Base-by-base conservation (phyloP, 2,797 vertebrate genomes). In the Poecile montanus region DNA sequence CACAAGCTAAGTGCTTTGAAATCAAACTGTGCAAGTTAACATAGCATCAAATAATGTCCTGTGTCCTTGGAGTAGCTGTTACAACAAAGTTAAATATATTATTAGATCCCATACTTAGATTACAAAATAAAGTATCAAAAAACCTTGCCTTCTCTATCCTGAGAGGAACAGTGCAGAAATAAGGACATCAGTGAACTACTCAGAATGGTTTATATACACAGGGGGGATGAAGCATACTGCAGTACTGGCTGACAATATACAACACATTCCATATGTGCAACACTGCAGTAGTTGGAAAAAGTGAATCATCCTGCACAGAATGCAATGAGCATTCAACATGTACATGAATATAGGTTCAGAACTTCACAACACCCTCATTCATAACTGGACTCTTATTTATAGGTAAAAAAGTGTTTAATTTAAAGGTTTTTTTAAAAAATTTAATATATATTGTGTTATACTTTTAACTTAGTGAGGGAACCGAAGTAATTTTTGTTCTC, bases 221-320 rank as follows among this genome's bases (percentile, higher is more conserved):
- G 66, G 36, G 36, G n/a, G 61, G 19, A 62, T 85, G 87, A 92
- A 89, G 79, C 75, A 79, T 0, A 85, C 44, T 50, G n/a, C 86
- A 88, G 85, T 32, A 8, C 66, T 85, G 54, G 70, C 84, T 77
- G 79, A 87, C 87, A 56, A 13, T 66, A 62, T 66, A 89, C 62
- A 95, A 93, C 67, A 89, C 75, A 89, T 89, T 77, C 92, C 91
- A 76, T 92, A 89, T 72, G 79, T 92, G 66, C 16, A 1, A 68
- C 75, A 70, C 9, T 58, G 29, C 60, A 78, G 56, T 1, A 16
- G 38, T 3, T 73, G 92, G 89, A 88, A 96, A 94, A 88, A 94
- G 76, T 95, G 92, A 96, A 92, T 95, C 93, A 93, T 75, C 87
- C 65, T 79, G 62, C 34, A 85, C 66, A 91, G 94, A 92, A 94